Evolutionary conservation across 2,113 vertebrate species (phyloP).

Genomic region (Okapia johnstoni): DNA sequence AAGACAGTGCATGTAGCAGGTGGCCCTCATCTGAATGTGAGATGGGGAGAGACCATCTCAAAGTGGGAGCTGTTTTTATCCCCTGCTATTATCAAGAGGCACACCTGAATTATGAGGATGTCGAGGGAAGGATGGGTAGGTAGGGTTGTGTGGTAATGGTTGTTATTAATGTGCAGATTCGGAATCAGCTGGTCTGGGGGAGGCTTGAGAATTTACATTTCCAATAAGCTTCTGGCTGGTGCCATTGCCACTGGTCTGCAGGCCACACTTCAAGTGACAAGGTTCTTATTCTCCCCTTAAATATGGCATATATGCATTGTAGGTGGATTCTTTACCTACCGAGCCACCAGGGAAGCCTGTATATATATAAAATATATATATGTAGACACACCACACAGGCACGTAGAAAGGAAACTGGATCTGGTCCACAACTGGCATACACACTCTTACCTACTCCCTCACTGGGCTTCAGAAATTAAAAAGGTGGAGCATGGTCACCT

Average conservation of each 20-base stretch:
- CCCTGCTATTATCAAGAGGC: not conserved
- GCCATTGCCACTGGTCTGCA: not conserved
- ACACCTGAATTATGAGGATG: not conserved
- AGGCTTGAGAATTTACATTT: not conserved
- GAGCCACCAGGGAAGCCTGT: not conserved
- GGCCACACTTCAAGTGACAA: not conserved
- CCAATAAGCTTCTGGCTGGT: not conserved
- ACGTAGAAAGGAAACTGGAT: not conserved
- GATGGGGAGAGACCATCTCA: not conserved
- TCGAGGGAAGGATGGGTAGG: not conserved
- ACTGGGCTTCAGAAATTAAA: not conserved
- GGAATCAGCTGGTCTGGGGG: not conserved
- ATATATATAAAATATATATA: not conserved
- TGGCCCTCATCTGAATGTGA: not conserved
- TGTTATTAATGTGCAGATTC: not conserved
- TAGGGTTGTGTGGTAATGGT: not conserved
- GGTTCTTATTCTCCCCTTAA: not conserved
- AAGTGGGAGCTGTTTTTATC: not conserved
- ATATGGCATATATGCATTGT: not conserved
- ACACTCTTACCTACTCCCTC: not conserved
- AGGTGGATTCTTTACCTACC: not conserved
- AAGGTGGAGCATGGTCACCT: fast-evolving
- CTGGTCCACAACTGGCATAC: no score
- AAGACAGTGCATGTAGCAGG: not conserved
- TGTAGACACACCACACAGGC: not conserved